A percentile compares a stretch with the other conserved stretches of the same genome.
phyloP scores from a whole-genome alignment of 2,797 vertebrate genomes.

The Pangasius mekongensis region DNA sequence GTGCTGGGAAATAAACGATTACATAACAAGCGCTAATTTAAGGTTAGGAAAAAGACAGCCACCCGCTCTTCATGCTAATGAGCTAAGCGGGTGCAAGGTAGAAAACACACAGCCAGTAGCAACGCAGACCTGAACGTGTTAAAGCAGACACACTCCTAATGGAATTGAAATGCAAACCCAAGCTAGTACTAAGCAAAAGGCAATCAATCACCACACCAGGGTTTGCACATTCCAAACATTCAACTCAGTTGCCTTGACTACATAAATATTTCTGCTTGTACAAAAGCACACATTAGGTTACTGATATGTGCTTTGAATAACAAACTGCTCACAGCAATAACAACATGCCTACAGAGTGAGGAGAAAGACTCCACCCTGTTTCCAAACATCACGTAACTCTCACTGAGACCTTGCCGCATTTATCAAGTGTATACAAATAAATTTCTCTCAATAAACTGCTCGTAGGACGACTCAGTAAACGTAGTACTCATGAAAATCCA shows the following conservation, averaged over 20 bases:
- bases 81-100: not conserved
- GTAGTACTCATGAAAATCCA: not conserved
- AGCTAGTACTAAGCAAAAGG: not conserved
- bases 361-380: slow-evolving; percentile 1
- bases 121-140: not conserved
- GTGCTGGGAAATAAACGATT: slow-evolving; percentile 61
- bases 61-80: not conserved
- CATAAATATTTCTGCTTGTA: slow-evolving; percentile 26
- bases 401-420: not conserved
- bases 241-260: slow-evolving; percentile 2
- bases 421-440: not conserved
- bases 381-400: not conserved
- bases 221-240: slow-evolving; percentile 30
- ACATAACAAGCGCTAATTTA: slow-evolving; percentile 63
- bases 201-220: slow-evolving; percentile 12
- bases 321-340: slow-evolving; percentile 62
- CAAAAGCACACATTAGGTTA: slow-evolving; percentile 8
- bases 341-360: not conserved
- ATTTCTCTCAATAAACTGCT: not conserved
- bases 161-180: slow-evolving; percentile 14
- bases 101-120: not conserved
- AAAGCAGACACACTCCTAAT: not conserved
- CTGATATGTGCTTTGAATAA: not conserved
- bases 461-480: not conserved
- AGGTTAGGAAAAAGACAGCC: slow-evolving; percentile 48